Conservation (phyloP, 2,888 invertebrate genomes). For the Lydus trimaculatus region DNA sequence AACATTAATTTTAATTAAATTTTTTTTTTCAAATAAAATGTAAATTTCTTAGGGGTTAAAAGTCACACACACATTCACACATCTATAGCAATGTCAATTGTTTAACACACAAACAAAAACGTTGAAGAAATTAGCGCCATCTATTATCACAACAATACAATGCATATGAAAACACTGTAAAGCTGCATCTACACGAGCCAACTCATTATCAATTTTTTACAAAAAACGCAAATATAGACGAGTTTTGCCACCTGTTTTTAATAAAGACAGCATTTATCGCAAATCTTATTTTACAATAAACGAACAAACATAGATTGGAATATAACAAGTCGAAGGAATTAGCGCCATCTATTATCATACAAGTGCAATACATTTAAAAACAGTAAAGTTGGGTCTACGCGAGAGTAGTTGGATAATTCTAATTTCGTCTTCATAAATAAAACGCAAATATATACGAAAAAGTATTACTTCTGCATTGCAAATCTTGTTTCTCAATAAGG, state of each 20-base stretch:
- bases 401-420: no score
- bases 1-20: background rate
- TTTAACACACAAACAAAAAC: background rate
- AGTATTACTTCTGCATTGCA: no score
- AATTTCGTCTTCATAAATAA: no score
- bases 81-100: background rate
- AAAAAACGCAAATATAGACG: no score
- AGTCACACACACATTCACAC: background rate
- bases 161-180: background rate
- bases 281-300: no score
- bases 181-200: background rate
- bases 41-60: conserved; percentile 9
- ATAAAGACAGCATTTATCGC: no score
- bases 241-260: no score
- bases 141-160: background rate
- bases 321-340: no score
- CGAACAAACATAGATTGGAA: no score
- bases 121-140: background rate
- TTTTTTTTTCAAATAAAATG: background rate
- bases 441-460: no score
- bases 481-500: no score
- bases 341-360: background rate
- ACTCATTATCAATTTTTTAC: no score
- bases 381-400: background rate
- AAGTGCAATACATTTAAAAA: background rate